Evolutionary conservation across 2,888 invertebrate genomes (phyloP).

Genomic region (Mythimna albipuncta): DNA sequence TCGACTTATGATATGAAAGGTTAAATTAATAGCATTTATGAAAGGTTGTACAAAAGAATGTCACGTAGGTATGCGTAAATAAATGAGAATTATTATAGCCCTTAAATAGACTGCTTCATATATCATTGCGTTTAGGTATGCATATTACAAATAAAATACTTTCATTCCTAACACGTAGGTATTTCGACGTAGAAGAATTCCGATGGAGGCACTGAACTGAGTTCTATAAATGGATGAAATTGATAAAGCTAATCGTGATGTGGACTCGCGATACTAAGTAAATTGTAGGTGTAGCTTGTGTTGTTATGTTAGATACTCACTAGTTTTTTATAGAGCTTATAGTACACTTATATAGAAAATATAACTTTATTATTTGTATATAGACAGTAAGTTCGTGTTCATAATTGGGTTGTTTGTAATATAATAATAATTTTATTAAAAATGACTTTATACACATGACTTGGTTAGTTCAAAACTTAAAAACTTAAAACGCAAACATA

Average conservation of each 20-base stretch:
- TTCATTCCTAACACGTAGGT: not conserved
- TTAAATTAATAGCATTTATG: not conserved
- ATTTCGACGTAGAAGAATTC: slow-evolving; percentile 26
- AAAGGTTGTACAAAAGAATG: slow-evolving; percentile 16
- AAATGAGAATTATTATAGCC: slow-evolving; percentile 14
- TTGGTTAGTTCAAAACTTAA: too few relatives aligned
- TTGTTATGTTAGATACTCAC: not conserved
- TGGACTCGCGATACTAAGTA: slow-evolving; percentile 15
- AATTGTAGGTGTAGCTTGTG: slow-evolving; percentile 18
- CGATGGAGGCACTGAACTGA: slow-evolving; percentile 13
- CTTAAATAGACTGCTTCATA: slow-evolving; percentile 20
- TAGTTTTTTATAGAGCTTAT: not conserved
- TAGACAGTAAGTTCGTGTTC: too few relatives aligned
- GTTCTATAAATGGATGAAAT: slow-evolving; percentile 23
- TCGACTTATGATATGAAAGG: too few relatives aligned
- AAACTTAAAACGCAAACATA: too few relatives aligned
- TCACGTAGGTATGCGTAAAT: slow-evolving; percentile 25
- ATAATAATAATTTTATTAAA: too few relatives aligned
- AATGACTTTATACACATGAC: too few relatives aligned
- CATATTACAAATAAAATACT: slow-evolving; percentile 37
- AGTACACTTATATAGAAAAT: too few relatives aligned
- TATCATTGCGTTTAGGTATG: slow-evolving; percentile 9
- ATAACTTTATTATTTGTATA: not conserved
- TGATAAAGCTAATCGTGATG: slow-evolving; percentile 21
- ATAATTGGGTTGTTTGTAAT: not conserved